Evolutionary conservation across 2,113 vertebrate species (phyloP), one percentile per base, ranked within the genome.

Genomic region (Etia nguti): DNA sequence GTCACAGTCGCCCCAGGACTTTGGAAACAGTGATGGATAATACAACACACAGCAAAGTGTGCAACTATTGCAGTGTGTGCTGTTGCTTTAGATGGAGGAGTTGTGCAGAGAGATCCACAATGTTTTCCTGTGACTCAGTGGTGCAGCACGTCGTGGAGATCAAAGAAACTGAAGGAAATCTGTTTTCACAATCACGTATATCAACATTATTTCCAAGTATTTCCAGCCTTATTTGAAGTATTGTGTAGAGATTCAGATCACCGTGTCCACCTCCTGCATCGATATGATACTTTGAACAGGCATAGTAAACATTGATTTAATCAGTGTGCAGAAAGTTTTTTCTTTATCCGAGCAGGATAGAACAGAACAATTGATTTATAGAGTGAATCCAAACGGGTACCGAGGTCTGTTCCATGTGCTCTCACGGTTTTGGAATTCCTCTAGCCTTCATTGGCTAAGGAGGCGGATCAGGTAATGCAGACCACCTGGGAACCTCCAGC

Each of bases 181-280:
- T 7, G 3, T 73, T 46, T 46, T 10, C 13, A 73, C 8, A 48
- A 18, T 73, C 15, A 29, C 22, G 4, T 15, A 48, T 26, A 7
- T 48, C 41, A 75, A 48, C 24, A 68, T n/a, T 62, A 36, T 60
- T 60, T 60, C 29, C 29, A 18, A 31, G 56, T 59, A 59, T 60
- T 34, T 20, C 57, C 5, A 34, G 38, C 38, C 11, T 41, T 41
- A 43, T 10, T 41, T 41, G 5, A 43, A 43, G 11, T 43, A 38
- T 43, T 41, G 62, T 41, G 36, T 12, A 65, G 1, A n/a, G 10
- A 38, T 38, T 10, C 20, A 38, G 31, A 3, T 36, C 1, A 12
- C 4, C 0, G 10, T 36, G 6, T 65, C 60, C 34, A n/a, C 60
- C 4, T n/a, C 60, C 36, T 65, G 6, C 2, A n/a, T 38, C 1